phyloP scores from a whole-genome alignment of 2,888 invertebrate genomes.

The Caenorhabditis plicata region DNA sequence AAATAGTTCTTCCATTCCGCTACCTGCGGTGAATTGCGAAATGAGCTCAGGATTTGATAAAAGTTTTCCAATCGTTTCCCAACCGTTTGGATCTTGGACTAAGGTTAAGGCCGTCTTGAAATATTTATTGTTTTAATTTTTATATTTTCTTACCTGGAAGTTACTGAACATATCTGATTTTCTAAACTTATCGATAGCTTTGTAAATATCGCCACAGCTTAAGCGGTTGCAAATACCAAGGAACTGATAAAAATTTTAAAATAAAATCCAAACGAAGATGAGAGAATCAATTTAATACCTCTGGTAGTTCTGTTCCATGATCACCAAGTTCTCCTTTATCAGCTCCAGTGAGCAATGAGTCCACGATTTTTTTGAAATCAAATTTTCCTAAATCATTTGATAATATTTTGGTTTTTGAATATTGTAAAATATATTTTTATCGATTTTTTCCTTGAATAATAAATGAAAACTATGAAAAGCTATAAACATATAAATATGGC shows the following conservation, averaged over 20 bases:
- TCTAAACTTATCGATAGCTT: slow-evolving; percentile 61
- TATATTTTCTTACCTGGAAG: slow-evolving; percentile 51
- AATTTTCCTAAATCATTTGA: slow-evolving; percentile 26
- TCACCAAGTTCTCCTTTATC: slow-evolving; percentile 58
- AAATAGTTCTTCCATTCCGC: slow-evolving; percentile 48
- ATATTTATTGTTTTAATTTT: neutral
- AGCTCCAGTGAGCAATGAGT: slow-evolving; percentile 48
- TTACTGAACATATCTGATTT: slow-evolving; percentile 64
- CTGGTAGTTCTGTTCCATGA: slow-evolving; percentile 58
- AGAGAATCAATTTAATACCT: slow-evolving; percentile 11
- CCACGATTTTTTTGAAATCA: slow-evolving; percentile 59
- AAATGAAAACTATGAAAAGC: too few relatives aligned
- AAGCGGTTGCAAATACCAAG: slow-evolving; percentile 62
- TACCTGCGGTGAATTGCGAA: slow-evolving; percentile 53
- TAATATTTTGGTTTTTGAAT: too few relatives aligned
- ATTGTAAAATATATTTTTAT: too few relatives aligned
- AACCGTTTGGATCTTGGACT: slow-evolving; percentile 63
- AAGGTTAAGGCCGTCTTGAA: slow-evolving; percentile 59
- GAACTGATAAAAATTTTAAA: slow-evolving; percentile 27
- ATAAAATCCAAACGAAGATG: neutral
- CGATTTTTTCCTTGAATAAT: too few relatives aligned
- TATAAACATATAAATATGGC: too few relatives aligned
- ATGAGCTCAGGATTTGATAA: slow-evolving; percentile 62
- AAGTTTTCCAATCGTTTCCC: slow-evolving; percentile 62
- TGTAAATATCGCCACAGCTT: slow-evolving; percentile 62